phyloP scores from a whole-genome alignment of 2,797 vertebrate species.

The Chelmon rostratus region DNA sequence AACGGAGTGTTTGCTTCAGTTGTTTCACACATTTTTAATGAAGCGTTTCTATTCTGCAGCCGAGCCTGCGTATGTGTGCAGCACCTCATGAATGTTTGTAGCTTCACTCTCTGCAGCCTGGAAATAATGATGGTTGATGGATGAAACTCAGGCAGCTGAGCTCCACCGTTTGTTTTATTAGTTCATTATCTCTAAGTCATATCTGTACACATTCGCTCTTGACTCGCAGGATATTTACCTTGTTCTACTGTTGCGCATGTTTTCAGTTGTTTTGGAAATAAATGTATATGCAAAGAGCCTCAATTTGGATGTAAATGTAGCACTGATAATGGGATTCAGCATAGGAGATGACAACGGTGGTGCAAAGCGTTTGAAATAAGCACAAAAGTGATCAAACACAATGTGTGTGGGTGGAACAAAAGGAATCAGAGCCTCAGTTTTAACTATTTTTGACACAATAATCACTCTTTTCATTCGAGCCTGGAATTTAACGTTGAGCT shows the following conservation, averaged over 20 bases:
- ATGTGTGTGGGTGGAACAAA: constrained; percentile 41
- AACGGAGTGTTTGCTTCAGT: neutral
- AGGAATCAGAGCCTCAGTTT: constrained; percentile 32
- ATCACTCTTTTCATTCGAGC: constrained; percentile 52
- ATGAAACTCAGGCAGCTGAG: neutral
- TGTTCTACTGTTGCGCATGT: neutral
- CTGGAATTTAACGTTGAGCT: constrained; percentile 28
- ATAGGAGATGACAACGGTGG: neutral
- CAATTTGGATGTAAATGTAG: constrained; percentile 4
- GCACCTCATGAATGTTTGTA: neutral
- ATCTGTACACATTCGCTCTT: neutral
- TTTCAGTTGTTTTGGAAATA: constrained; percentile 22
- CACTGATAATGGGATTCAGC: constrained; percentile 14
- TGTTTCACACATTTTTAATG: neutral
- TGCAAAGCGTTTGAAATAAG: constrained; percentile 19
- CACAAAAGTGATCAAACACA: constrained; percentile 39
- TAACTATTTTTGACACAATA: constrained; percentile 55
- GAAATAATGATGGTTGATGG: neutral
- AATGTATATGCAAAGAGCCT: constrained; percentile 2
- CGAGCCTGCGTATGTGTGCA: neutral
- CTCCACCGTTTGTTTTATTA: neutral
- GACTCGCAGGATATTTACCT: neutral
- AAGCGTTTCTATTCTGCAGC: neutral
- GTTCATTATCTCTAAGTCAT: neutral
- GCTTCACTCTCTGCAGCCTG: neutral